phyloP scores from a whole-genome alignment of 2,888 invertebrate species.

The Drepana falcataria region DNA sequence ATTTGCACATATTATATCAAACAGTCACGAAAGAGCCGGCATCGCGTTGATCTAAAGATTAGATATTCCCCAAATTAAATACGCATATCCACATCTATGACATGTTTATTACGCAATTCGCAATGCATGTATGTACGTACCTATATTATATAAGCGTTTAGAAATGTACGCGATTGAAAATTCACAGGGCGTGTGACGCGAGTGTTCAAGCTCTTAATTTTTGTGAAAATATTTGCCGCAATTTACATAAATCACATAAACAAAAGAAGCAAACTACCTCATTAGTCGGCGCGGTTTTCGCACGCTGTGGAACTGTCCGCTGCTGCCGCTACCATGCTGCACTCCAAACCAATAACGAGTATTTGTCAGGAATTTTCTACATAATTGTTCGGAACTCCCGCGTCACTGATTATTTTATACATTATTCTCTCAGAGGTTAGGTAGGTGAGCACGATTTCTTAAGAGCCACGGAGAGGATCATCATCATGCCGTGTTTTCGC shows the following conservation, averaged over 20 bases:
- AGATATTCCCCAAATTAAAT: constrained; percentile 27
- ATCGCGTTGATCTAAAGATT: constrained; percentile 24
- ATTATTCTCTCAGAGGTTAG: constrained; percentile 43
- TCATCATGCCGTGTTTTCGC: constrained; percentile 20
- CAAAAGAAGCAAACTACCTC: constrained; percentile 67
- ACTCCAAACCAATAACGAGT: constrained; percentile 47
- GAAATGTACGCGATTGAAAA: constrained; percentile 30
- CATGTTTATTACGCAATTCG: constrained; percentile 37
- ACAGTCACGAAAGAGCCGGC: constrained; percentile 23
- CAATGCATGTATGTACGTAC: too few relatives aligned
- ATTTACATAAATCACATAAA: constrained; percentile 73
- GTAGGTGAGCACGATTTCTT: constrained; percentile 45
- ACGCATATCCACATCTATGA: constrained; percentile 36
- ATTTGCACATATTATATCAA: constrained; percentile 36
- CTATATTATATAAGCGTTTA: too few relatives aligned
- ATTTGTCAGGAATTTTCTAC: constrained; percentile 57
- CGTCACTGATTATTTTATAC: constrained; percentile 46
- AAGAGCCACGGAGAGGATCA: constrained; percentile 22
- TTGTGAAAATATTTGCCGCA: constrained; percentile 58
- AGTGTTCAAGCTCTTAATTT: constrained; percentile 54
- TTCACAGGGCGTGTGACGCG: constrained; percentile 44
- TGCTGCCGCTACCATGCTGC: constrained; percentile 34
- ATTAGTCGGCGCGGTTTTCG: constrained; percentile 44
- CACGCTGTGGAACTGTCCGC: constrained; percentile 6
- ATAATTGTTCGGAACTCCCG: constrained; percentile 46